Percentiles rank a stretch among this genome's conserved stretches.
Evolutionary conservation across 1,140 invertebrate species (phyloP).

Genomic region (Vanessa atalanta): DNA sequence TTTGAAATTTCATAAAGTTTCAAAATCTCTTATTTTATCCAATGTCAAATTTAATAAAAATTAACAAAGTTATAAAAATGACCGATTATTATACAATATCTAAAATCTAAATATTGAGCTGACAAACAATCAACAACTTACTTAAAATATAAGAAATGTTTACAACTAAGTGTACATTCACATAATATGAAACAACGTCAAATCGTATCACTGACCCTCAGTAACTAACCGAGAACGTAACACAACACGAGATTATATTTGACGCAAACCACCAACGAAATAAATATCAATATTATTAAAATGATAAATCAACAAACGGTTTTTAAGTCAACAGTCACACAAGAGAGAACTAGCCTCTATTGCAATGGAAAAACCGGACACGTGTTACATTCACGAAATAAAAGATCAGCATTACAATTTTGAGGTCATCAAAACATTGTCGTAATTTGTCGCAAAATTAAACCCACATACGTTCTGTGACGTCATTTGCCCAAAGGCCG

Average conservation of each 20-base stretch:
- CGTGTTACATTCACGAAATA: background rate
- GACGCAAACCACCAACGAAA: constrained; percentile 14
- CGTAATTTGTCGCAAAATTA: background rate
- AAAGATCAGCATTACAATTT: constrained; percentile 2
- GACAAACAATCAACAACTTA: too few species aligned
- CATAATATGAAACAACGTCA: background rate
- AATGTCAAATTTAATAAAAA: too few species aligned
- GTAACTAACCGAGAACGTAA: constrained; percentile 13
- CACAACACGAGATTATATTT: constrained; percentile 22
- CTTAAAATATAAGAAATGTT: too few species aligned
- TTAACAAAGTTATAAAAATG: too few species aligned
- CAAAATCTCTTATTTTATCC: too few species aligned
- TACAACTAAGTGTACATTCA: too few species aligned
- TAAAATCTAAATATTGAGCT: too few species aligned
- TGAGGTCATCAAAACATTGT: constrained; percentile 22
- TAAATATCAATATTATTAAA: constrained; percentile 20
- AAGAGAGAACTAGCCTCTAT: background rate
- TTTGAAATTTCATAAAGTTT: too few species aligned
- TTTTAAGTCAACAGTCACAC: background rate
- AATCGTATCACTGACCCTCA: constrained; percentile 12
- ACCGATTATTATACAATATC: too few species aligned
- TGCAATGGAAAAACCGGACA: background rate
- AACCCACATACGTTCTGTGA: background rate
- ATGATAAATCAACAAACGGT: constrained; percentile 17
- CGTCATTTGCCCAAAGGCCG: constrained; percentile 4